Evolutionary conservation across 2,113 vertebrate genomes (phyloP).

Genomic region (Myiozetetes cayanensis): DNA sequence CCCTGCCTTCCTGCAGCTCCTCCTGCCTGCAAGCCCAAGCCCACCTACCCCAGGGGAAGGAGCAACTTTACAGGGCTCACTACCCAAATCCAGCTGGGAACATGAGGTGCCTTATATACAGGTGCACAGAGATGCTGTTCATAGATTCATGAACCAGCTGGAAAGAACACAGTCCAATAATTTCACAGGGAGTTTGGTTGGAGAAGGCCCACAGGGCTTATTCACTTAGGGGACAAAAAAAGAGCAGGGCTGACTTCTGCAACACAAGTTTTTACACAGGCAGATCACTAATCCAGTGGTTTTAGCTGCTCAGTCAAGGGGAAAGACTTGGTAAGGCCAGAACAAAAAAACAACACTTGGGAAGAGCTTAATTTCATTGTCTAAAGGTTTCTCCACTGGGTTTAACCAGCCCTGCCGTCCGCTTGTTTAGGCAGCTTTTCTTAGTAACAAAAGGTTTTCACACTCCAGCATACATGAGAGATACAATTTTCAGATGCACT

Average conservation of each 20-base stretch:
- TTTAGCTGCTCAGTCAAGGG: slow-evolving; percentile 35
- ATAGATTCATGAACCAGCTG: background rate
- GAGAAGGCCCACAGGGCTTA: background rate
- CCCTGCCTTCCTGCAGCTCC: background rate
- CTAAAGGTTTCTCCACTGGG: background rate
- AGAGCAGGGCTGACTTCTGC: slow-evolving; percentile 5
- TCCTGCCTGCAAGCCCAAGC: fast-evolving
- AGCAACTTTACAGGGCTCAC: background rate
- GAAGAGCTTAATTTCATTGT: slow-evolving; percentile 53
- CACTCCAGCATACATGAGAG: slow-evolving; percentile 19
- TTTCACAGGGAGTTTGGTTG: background rate
- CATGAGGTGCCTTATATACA: fast-evolving
- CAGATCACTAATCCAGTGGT: slow-evolving; percentile 41
- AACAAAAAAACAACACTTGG: slow-evolving; percentile 48
- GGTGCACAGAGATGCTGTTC: background rate
- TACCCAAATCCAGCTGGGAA: background rate
- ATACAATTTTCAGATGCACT: background rate
- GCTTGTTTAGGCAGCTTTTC: slow-evolving; percentile 44
- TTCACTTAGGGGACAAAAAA: background rate
- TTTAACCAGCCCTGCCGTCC: background rate
- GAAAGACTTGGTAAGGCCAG: slow-evolving; percentile 32
- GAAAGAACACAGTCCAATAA: background rate
- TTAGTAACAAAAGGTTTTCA: slow-evolving; percentile 26
- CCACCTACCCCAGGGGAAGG: background rate
- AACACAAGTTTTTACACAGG: slow-evolving; percentile 21